Evolutionary conservation across 1,140 invertebrate genomes (phyloP).

Genomic region (Medauroidea extradentata): DNA sequence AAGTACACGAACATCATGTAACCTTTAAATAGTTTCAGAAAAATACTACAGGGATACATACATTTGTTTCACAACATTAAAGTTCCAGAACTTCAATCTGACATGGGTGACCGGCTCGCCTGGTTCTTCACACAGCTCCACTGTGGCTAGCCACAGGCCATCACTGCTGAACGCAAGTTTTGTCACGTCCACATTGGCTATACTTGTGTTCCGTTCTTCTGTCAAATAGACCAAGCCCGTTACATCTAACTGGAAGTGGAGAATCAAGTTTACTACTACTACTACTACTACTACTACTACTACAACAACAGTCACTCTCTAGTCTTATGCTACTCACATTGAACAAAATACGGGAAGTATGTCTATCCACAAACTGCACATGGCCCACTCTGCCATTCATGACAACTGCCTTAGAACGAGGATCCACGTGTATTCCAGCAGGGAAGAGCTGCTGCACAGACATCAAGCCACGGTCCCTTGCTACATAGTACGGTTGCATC

Average conservation of each 20-base stretch:
- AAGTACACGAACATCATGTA: no score
- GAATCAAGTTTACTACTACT: no score
- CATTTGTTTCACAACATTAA: constrained; percentile 56
- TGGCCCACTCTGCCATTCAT: constrained; percentile 74
- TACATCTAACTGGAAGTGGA: constrained; percentile 63
- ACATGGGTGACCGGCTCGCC: constrained; percentile 55
- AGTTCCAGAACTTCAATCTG: constrained; percentile 77
- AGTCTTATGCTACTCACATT: no score
- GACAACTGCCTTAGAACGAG: constrained; percentile 59
- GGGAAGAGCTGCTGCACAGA: constrained; percentile 49
- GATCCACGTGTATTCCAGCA: constrained; percentile 56
- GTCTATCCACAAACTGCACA: constrained; percentile 73
- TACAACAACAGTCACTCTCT: no score
- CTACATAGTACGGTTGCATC: no score
- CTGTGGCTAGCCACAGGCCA: constrained; percentile 74
- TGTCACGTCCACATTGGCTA: constrained; percentile 66
- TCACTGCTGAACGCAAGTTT: constrained; percentile 59
- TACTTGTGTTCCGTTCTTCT: constrained; percentile 51
- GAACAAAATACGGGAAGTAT: constrained; percentile 62
- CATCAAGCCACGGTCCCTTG: neutral
- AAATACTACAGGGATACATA: constrained; percentile 41
- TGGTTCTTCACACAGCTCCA: constrained; percentile 60
- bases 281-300: no score
- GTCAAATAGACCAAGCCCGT: constrained; percentile 66
- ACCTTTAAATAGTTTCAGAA: no score